Percentiles rank a stretch among this genome's conserved stretches.
phyloP scores from a whole-genome alignment of 2,797 vertebrate genomes.

The Hydrocynus forskahlii region DNA sequence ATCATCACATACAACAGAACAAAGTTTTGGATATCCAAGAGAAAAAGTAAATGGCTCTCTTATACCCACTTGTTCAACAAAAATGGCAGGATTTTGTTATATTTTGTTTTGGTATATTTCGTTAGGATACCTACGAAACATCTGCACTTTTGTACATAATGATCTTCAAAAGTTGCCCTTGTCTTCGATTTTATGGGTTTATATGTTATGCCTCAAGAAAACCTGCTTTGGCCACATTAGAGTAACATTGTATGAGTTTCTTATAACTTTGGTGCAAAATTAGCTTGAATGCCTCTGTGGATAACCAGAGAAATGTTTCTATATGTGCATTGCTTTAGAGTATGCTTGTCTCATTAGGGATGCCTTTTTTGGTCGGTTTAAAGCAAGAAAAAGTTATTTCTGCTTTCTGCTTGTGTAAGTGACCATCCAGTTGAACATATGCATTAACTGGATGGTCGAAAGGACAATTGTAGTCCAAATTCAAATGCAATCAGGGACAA shows the following conservation, averaged over 20 bases:
- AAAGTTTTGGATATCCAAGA: not conserved
- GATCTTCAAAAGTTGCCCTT: not conserved
- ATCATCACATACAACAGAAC: not conserved
- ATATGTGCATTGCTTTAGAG: not conserved
- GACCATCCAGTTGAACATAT: not conserved
- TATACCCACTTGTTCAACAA: not conserved
- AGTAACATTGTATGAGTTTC: slow-evolving; percentile 35
- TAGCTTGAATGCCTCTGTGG: not conserved
- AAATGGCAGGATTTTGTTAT: not conserved
- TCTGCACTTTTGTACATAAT: not conserved
- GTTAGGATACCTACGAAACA: not conserved
- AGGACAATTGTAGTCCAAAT: not conserved
- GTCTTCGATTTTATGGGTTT: not conserved
- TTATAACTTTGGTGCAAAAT: not conserved
- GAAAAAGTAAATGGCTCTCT: not conserved
- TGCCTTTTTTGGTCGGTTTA: not conserved
- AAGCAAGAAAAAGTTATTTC: not conserved
- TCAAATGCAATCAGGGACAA: not conserved
- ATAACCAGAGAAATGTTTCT: not conserved
- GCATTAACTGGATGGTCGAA: not conserved
- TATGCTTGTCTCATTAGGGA: not conserved
- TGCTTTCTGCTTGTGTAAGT: not conserved
- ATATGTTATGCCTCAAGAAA: not conserved
- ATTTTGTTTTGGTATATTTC: too few relatives aligned
- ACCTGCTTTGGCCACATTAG: not conserved